A percentile compares a stretch with the other conserved stretches of the same genome.
Conservation (phyloP, 1,140 invertebrate species). For the Caenorhabditis brenneri region DNA sequence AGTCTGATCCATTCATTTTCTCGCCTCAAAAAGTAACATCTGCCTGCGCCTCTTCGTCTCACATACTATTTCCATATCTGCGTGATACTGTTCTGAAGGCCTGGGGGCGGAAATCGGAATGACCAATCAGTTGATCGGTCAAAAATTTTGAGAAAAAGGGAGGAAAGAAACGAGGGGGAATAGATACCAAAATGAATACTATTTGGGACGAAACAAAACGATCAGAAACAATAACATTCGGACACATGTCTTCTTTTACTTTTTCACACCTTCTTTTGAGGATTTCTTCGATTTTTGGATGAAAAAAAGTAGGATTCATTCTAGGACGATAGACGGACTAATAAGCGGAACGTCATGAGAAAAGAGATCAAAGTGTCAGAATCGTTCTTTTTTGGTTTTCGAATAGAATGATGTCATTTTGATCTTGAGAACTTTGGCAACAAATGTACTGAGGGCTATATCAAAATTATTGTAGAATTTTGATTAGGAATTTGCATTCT, state of each 20-base stretch:
- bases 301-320: too few relatives aligned
- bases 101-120: background rate
- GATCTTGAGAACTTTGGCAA: too few relatives aligned
- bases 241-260: too few relatives aligned
- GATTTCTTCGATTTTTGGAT: background rate
- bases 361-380: constrained; percentile 5
- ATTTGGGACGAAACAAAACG: background rate
- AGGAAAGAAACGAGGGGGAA: too few relatives aligned
- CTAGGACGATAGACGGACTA: background rate
- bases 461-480: too few relatives aligned
- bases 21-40: too few relatives aligned
- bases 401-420: background rate
- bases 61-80: background rate
- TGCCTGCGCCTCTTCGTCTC: background rate
- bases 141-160: background rate
- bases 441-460: too few relatives aligned
- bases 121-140: constrained; percentile 41
- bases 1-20: too few relatives aligned
- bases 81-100: too few relatives aligned
- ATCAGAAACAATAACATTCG: background rate
- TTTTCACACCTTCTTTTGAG: background rate
- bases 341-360: background rate
- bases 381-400: background rate
- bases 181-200: background rate
- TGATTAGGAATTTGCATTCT: too few relatives aligned